Base-by-base conservation (phyloP, 2,888 invertebrate species). In the Pilophorus perplexus region DNA sequence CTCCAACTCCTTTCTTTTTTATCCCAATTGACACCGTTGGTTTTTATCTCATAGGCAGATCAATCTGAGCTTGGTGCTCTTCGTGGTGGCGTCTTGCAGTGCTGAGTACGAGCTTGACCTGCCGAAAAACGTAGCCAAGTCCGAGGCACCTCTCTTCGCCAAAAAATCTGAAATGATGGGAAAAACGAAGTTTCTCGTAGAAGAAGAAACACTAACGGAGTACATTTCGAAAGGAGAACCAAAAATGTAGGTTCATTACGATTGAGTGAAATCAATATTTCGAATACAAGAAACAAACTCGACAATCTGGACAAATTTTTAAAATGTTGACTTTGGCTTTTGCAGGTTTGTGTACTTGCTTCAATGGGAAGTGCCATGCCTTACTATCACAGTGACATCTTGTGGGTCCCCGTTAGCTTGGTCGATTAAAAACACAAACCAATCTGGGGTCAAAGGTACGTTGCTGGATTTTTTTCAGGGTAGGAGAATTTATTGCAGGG, bases 341-440 rank as follows among this genome's bases (percentile, higher is more conserved):
- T 48, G 33, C 60, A 69, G 69, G 46, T 55, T 67, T 12, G 59
- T 68, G 28, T 69, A 69, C 37, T 38, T 69, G 12, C 67, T 69
- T 22, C 69, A 69, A 25, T 60, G 67, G 25, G 59, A 69, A 18
- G 69, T 69, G 4, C 22, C 37, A 10, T 54, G 25, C 20, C 50
- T 69, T 8, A 57, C 60, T 20, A 60, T 69, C 18, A 69, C 68
- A 8, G 57, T 69, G 20, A 68, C 68, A 0, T 67, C 69, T 16
- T 69, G 69, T 20, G 37, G 55, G 0, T 33, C 62, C 3, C 66
- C 68, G 0, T 57, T 69, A 2, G 60, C 62, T n/a, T 69, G 69
- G 69, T 52, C 52, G n/a, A 50, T 64, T 23, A 57, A 62, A 40
- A 60, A 59, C 44, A 37, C 55, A 1, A 69, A 52, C 18, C 38